Evolutionary conservation across 2,888 invertebrate genomes (phyloP), one percentile per base, ranked within the genome.

Genomic region (Parapristionchus giblindavisi): DNA sequence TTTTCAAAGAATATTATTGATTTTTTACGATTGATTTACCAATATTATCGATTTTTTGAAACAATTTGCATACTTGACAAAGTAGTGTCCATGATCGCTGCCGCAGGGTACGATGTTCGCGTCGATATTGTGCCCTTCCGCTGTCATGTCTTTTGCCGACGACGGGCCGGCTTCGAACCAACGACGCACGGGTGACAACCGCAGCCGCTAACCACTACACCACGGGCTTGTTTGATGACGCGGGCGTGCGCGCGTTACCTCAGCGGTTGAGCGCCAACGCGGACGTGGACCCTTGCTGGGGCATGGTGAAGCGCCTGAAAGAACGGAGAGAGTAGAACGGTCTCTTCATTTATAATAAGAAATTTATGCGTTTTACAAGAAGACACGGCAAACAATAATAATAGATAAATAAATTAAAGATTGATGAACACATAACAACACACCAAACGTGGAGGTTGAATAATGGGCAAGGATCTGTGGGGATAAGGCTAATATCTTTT

Each of bases 11-110:
- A 34, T 56, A 60, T 60, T 36, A 32, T 60, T 60, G 29, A 56
- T 56, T 27, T 43, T 43, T 43, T 43, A 14, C 43, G 11, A 43
- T 43, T 43, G 11, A 43, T 43, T 43, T n/a, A n/a, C 43, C 43
- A 43, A 51, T 2, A 63, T 29, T 63, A 14, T 34, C 11, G n/a
- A 11, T n/a, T 8, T 32, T 29, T 36, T 63, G 66, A 48, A 21
- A 17, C 32, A 71, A 40, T 38, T 38, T 11, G 11, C 58, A 29
- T 34, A 71, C 93, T 97, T 98, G 91, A 93, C 93, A 93, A 99
- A 99, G 92, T 94, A 95, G 92, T 99, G 99, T 89, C 95, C 95
- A 91, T 93, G 89, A 91, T 89, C 88, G 2, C 80, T 77, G 60
- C 84, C 84, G 74, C 81, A 70, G 52, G 81, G 75, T 77, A 87